A percentile compares a stretch with the other conserved stretches of the same genome.
These are phyloP conservation scores for Polydrusus pterygomalis DNA, from an alignment of 2,888 invertebrate genomes.

Conservation along the genomic window DNA sequence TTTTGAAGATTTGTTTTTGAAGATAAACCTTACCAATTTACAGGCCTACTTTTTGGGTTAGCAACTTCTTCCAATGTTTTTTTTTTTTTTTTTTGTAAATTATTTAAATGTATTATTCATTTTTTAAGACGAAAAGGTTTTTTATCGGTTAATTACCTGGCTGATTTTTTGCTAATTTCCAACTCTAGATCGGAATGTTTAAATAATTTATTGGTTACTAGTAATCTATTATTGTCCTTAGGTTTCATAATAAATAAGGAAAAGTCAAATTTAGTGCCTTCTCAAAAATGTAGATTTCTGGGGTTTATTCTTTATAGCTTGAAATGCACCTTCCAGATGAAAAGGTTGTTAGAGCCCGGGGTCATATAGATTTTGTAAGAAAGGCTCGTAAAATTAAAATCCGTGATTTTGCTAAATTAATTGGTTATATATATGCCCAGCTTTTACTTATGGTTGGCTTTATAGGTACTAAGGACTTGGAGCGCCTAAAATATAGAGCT, in stretches of 20 bases:
- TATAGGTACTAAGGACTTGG: constrained; percentile 23
- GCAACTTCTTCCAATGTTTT: no score
- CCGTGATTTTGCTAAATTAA: constrained; percentile 12
- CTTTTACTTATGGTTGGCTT: constrained; percentile 16
- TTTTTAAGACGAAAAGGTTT: no score
- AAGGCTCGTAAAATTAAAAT: constrained; percentile 5
- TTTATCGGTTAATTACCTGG: constrained; percentile 17
- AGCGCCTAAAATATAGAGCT: background rate
- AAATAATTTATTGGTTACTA: background rate
- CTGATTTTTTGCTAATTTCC: constrained; percentile 14
- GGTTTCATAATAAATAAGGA: constrained; percentile 25
- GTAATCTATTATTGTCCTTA: background rate
- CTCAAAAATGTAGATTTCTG: constrained; percentile 16
- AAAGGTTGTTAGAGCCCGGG: background rate
- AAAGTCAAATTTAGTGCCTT: constrained; percentile 6
- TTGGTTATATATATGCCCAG: constrained; percentile 16
- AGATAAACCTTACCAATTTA: no score
- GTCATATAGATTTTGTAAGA: background rate
- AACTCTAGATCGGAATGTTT: background rate
- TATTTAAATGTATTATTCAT: no score
- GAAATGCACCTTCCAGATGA: background rate
- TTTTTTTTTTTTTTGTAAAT: no score
- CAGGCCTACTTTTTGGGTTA: no score
- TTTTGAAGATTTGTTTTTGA: no score
- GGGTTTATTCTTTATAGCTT: background rate